Base-by-base conservation (phyloP, 2,888 invertebrate genomes). In the Cacoxenus indagator region DNA sequence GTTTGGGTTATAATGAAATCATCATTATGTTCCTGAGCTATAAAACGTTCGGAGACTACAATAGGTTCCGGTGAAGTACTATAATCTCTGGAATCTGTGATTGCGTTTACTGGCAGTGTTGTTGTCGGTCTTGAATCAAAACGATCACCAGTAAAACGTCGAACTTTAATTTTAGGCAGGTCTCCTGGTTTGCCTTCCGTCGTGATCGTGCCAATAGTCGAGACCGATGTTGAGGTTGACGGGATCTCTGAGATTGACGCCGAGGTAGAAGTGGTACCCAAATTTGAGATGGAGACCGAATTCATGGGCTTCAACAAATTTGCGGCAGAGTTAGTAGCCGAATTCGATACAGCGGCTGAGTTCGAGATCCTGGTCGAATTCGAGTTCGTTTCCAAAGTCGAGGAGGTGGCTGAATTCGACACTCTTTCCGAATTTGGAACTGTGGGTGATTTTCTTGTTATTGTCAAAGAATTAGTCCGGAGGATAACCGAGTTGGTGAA, bases 71-170 rank as follows among this genome's bases (percentile, higher is more conserved):
- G 31, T 8, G 14, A 17, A 4, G 3, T 14, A 59, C 1, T 27
- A n/a, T n/a, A 27, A 31, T 9, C 14, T 27, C 68, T 66, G 55
- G 67, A 57, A n/a, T 70, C 68, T 64, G 22, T 61, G n/a, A 64
- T n/a, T 51, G 65, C 9, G 14, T 17, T 55, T 55, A 5, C 17
- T 17, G 45, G n/a, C 14, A 14, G 14, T 24, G 29, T 26, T 22
- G 26, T 27, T 55, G 27, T 1, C 19, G n/a, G 9, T 11, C 9
- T 57, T 17, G 27, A 57, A 57, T 5, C 46, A 14, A 73, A 73
- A 67, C 82, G 84, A 73, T 78, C 84, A 22, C 80, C 86, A 17
- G 81, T 85, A 59, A 79, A 82, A 67, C 85, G 84, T 37, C 87
- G 78, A 4, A 86, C 78, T 48, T 86, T 84, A 17, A 82, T 19